A percentile compares a stretch with the other conserved stretches of the same genome.
phyloP scores from a whole-genome alignment of 2,797 vertebrate species.

The Silurus aristotelis region DNA sequence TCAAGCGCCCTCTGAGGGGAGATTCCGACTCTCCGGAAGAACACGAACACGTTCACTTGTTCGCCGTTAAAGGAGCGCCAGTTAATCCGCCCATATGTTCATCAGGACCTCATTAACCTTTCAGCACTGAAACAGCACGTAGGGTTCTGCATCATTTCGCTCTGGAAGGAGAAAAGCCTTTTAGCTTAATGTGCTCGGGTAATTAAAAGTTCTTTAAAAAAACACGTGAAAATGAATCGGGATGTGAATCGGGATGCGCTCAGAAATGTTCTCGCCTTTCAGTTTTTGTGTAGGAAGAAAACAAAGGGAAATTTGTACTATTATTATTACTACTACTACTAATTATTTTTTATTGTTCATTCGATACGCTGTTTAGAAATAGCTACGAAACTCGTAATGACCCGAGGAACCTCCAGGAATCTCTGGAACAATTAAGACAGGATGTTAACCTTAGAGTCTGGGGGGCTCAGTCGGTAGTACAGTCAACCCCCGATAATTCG shows the following conservation, averaged over 20 bases:
- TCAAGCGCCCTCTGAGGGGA: neutral
- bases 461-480: too few species aligned
- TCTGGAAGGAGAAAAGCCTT: conserved; percentile 16
- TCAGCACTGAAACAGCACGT: neutral
- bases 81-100: conserved; percentile 24
- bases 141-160: conserved; percentile 5
- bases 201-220: conserved; percentile 1
- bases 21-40: neutral
- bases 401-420: neutral
- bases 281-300: neutral
- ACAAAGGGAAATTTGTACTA: neutral
- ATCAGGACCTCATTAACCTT: conserved; percentile 31
- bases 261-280: neutral
- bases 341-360: neutral
- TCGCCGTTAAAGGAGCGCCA: neutral
- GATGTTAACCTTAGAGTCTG: too few species aligned
- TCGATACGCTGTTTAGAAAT: neutral
- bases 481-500: too few species aligned
- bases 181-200: conserved; percentile 13
- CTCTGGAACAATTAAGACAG: neutral
- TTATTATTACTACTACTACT: neutral
- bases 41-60: conserved; percentile 6
- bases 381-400: neutral
- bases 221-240: too few species aligned
- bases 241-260: neutral